Conservation (phyloP, 2,888 invertebrate genomes). For the Mylabris sibirica region DNA sequence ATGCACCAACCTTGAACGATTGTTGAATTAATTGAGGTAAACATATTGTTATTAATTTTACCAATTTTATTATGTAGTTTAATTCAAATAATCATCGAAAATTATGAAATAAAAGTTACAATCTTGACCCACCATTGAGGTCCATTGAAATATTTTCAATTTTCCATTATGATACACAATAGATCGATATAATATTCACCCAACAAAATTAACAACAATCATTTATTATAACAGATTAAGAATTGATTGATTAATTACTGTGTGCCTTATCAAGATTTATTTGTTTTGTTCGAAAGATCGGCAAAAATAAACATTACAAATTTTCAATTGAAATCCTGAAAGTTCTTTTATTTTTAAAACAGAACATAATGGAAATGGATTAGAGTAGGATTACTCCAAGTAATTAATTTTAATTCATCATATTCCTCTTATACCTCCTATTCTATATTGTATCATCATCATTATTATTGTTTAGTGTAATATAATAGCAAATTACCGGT, state of each 20-base stretch:
- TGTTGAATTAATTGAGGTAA: background rate
- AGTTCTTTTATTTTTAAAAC: background rate
- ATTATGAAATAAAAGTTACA: background rate
- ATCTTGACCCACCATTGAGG: background rate
- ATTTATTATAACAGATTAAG: background rate
- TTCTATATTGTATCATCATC: background rate
- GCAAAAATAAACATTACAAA: background rate
- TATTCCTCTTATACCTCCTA: background rate
- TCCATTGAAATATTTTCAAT: background rate
- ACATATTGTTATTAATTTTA: background rate
- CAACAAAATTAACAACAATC: background rate
- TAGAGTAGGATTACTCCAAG: background rate
- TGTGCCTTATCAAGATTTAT: background rate
- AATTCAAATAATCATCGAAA: background rate
- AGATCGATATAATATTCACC: no score
- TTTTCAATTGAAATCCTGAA: background rate
- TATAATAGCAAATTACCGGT: background rate
- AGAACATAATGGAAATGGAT: slow-evolving; percentile 1
- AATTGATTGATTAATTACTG: background rate
- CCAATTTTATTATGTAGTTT: background rate
- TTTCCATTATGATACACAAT: background rate
- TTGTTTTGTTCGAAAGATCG: background rate
- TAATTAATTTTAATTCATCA: slow-evolving; percentile 3
- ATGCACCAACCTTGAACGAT: slow-evolving; percentile 8
- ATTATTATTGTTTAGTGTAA: background rate